Evolutionary conservation across 2,113 vertebrate species (phyloP).

Genomic region (Onychorhynchus coronatus): DNA sequence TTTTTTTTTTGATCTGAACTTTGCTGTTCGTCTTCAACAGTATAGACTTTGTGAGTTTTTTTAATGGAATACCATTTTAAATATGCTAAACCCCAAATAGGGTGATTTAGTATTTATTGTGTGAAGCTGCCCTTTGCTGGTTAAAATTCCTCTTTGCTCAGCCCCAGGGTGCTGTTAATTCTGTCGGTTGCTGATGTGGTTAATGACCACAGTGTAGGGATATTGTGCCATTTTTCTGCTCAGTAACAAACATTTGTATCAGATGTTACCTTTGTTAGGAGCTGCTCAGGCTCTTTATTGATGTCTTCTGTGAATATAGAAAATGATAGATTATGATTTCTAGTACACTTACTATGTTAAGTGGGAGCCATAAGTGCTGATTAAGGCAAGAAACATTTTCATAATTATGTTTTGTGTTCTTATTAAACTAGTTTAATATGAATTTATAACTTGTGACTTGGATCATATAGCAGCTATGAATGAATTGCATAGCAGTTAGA

Average conservation of each 20-base stretch:
- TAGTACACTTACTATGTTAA: not conserved
- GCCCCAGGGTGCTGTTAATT: not conserved
- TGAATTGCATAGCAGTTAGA: constrained; percentile 37
- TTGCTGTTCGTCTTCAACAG: not conserved
- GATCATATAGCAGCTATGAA: constrained; percentile 9
- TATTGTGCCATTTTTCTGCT: not conserved
- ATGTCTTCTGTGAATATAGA: not conserved
- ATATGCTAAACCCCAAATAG: not conserved
- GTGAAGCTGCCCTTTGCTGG: not conserved
- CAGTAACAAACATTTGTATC: not conserved
- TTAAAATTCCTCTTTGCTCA: not conserved
- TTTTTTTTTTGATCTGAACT: not conserved
- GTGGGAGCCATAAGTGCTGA: constrained; percentile 32
- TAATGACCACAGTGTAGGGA: not conserved
- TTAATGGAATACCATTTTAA: not conserved
- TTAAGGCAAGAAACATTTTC: constrained; percentile 22
- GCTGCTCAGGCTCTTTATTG: not conserved
- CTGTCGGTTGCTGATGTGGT: not conserved
- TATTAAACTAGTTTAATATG: constrained; percentile 30
- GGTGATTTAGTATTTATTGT: not conserved
- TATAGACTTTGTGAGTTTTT: accelerated
- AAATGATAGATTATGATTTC: constrained; percentile 28
- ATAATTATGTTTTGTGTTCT: constrained; percentile 20
- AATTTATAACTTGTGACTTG: constrained; percentile 49
- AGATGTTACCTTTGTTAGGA: not conserved